Conservation (phyloP, 2,797 vertebrate genomes). For the Protosalanx chinensis region DNA sequence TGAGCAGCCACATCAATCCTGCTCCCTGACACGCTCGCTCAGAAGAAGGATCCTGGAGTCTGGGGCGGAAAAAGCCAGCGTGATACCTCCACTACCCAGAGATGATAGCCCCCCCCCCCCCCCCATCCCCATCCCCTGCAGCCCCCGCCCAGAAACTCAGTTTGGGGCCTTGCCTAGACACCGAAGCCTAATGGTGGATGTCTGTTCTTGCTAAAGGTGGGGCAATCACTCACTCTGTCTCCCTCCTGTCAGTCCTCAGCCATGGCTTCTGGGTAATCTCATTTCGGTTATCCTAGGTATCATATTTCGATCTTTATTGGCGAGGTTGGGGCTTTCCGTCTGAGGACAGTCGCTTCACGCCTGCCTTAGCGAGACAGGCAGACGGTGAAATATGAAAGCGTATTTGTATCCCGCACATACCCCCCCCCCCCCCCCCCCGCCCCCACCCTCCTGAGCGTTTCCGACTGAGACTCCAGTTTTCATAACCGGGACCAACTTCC, state of each 20-base stretch:
- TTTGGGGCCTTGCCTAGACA: slow-evolving; percentile 60
- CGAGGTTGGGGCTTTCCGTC: slow-evolving; percentile 55
- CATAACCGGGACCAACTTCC: neutral
- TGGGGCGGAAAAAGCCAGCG: slow-evolving; percentile 69
- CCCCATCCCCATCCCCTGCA: too few relatives aligned
- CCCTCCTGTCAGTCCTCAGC: slow-evolving; percentile 76
- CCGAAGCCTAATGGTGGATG: slow-evolving; percentile 72
- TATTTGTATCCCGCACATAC: slow-evolving; percentile 40
- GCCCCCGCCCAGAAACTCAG: too few relatives aligned
- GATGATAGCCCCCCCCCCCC: slow-evolving; percentile 1
- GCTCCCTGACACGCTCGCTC: slow-evolving; percentile 73
- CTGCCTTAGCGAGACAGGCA: slow-evolving; percentile 43
- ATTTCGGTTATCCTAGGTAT: slow-evolving; percentile 80
- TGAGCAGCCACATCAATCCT: slow-evolving; percentile 72
- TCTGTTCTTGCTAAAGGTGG: slow-evolving; percentile 74
- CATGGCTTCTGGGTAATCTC: slow-evolving; percentile 76
- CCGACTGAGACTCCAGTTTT: neutral
- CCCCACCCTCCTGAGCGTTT: neutral
- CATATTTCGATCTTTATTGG: slow-evolving; percentile 79
- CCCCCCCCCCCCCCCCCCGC: neutral
- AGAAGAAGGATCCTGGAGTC: slow-evolving; percentile 69
- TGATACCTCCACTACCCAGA: slow-evolving; percentile 46
- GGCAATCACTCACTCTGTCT: slow-evolving; percentile 78
- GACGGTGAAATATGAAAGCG: slow-evolving; percentile 44
- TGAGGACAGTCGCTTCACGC: slow-evolving; percentile 30